Conservation (phyloP, 2,797 vertebrate species). For the Nasua narica region DNA sequence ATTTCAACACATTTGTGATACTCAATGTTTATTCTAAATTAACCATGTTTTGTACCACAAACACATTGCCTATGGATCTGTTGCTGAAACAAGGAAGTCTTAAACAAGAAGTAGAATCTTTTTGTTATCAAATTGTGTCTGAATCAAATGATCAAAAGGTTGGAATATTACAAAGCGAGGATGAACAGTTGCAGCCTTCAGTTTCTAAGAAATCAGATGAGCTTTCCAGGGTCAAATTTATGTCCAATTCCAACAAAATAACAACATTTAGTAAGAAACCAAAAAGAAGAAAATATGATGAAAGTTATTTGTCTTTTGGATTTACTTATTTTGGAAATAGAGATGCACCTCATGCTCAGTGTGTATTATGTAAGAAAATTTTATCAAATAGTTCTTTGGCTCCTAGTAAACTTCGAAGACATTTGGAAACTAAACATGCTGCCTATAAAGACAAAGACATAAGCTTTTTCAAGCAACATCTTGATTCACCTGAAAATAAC, state of each 20-base stretch:
- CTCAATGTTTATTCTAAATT: constrained; percentile 60
- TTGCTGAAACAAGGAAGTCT: constrained; percentile 70
- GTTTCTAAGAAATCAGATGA: constrained; percentile 70
- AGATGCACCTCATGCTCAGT: constrained; percentile 72
- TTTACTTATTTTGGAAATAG: constrained; percentile 74
- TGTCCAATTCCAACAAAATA: constrained; percentile 67
- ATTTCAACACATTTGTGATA: constrained; percentile 64
- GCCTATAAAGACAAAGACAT: constrained; percentile 73
- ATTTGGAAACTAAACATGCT: constrained; percentile 74
- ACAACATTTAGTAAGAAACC: constrained; percentile 70
- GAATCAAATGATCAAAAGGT: constrained; percentile 66
- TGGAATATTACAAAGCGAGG: constrained; percentile 64
- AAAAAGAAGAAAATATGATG: constrained; percentile 75
- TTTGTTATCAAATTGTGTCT: constrained; percentile 71
- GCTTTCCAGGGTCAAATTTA: constrained; percentile 64
- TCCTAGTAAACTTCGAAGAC: constrained; percentile 70
- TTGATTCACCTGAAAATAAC: constrained; percentile 70
- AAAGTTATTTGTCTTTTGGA: constrained; percentile 76
- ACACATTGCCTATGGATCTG: constrained; percentile 65
- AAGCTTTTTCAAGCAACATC: constrained; percentile 75
- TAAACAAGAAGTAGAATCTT: constrained; percentile 75
- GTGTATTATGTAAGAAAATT: constrained; percentile 75
- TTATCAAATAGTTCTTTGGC: constrained; percentile 73
- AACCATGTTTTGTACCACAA: constrained; percentile 71
- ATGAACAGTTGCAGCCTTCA: constrained; percentile 63